Conservation (phyloP, 2,888 invertebrate species). For the Pteria penguin region DNA sequence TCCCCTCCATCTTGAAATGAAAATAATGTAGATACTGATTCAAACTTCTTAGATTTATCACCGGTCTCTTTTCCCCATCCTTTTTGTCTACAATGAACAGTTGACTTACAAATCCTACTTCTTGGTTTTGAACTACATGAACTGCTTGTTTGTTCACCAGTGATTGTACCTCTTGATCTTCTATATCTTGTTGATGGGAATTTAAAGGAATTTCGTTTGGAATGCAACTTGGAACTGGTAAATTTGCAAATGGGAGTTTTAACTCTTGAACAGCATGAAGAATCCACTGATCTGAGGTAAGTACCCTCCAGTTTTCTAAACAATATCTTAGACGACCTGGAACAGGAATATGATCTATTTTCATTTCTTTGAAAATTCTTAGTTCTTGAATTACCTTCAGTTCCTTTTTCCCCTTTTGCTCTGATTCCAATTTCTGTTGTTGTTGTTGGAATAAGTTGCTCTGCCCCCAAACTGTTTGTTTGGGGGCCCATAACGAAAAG, state of each 20-base stretch:
- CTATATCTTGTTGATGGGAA: no score
- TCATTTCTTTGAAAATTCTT: no score
- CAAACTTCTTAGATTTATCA: slow-evolving; percentile 19
- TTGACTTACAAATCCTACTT: not conserved
- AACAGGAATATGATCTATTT: no score
- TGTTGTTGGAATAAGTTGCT: no score
- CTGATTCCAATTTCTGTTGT: no score
- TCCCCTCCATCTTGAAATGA: slow-evolving; percentile 23
- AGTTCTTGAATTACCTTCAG: no score
- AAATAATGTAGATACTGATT: slow-evolving; percentile 7
- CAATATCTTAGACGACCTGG: not conserved
- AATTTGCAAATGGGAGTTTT: slow-evolving; percentile 12
- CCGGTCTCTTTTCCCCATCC: slow-evolving; percentile 1
- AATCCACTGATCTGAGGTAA: slow-evolving; percentile 5
- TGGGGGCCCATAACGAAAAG: no score
- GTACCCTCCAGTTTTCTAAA: not conserved
- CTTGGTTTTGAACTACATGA: not conserved
- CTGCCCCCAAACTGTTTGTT: no score
- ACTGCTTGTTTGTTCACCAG: not conserved
- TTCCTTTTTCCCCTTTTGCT: no score
- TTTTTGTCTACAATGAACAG: slow-evolving; percentile 6
- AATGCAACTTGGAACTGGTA: no score
- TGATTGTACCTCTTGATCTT: not conserved
- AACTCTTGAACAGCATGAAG: not conserved
- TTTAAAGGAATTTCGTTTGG: no score